phyloP scores from a whole-genome alignment of 1,140 invertebrate genomes.

The Drosophila pseudoananassae region DNA sequence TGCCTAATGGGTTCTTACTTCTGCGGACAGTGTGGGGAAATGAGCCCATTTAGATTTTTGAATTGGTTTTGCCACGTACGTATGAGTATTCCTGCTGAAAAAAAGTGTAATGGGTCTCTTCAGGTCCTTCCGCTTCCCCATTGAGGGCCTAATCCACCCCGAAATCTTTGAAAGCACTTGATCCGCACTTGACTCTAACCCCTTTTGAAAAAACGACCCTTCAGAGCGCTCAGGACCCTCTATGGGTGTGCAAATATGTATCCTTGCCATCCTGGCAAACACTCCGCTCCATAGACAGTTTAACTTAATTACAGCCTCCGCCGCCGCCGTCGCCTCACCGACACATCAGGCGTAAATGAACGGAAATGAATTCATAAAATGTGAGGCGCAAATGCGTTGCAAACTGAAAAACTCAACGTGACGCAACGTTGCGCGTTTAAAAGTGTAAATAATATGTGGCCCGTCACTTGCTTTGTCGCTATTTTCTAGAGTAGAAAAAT shows the following conservation, averaged over 20 bases:
- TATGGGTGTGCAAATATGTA: not conserved
- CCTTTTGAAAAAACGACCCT: constrained; percentile 3
- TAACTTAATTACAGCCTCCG: constrained; percentile 75
- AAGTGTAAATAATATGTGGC: constrained; percentile 80
- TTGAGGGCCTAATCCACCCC: constrained; percentile 33
- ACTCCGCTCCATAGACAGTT: constrained; percentile 52
- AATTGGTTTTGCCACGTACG: constrained; percentile 20
- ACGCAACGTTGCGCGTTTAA: constrained; percentile 77
- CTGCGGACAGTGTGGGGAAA: not conserved
- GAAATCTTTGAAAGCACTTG: constrained; percentile 23
- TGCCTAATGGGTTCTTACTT: constrained; percentile 35
- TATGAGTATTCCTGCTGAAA: not conserved
- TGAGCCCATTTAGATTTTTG: constrained; percentile 30
- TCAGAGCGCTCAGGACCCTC: constrained; percentile 1
- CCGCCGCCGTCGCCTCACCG: constrained; percentile 25
- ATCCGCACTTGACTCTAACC: constrained; percentile 14
- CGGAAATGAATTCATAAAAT: constrained; percentile 82
- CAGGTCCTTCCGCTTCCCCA: not conserved
- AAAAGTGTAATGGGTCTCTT: constrained; percentile 1
- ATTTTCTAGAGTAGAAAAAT: constrained; percentile 1
- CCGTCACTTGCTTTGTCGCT: constrained; percentile 56
- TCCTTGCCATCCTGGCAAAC: constrained; percentile 2
- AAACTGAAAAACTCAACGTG: constrained; percentile 67
- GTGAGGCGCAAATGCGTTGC: constrained; percentile 61
- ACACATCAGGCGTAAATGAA: constrained; percentile 79